These are phyloP conservation scores for Eidolon helvum DNA, from an alignment of 2,113 vertebrate genomes.

Conservation along the genomic window DNA sequence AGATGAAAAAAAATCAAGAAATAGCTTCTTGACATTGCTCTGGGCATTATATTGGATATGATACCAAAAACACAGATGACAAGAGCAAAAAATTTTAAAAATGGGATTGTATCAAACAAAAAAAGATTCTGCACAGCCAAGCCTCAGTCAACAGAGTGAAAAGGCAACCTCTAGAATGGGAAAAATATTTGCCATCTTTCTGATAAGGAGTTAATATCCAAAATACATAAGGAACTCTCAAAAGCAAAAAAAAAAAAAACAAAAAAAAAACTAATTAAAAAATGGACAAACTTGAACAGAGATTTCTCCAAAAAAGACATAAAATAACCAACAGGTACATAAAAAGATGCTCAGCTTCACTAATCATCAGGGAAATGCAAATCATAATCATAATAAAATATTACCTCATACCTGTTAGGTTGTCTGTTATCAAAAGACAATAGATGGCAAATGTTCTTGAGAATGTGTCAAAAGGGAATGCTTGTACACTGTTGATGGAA, in stretches of 20 bases:
- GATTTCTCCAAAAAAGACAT: neutral
- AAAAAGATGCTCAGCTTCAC: neutral
- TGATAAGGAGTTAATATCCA: neutral
- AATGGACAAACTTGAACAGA: neutral
- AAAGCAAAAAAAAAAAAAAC: neutral
- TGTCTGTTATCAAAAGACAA: neutral
- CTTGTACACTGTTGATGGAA: neutral
- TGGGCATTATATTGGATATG: neutral
- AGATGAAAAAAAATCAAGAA: neutral
- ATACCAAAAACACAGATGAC: neutral
- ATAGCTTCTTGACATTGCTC: neutral
- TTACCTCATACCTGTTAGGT: neutral
- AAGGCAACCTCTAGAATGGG: neutral
- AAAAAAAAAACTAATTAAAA: neutral
- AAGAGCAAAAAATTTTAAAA: neutral
- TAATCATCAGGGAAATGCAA: neutral
- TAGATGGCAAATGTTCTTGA: neutral
- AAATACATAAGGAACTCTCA: neutral
- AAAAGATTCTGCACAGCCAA: neutral
- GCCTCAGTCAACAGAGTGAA: neutral
- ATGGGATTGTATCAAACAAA: neutral
- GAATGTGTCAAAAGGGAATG: neutral
- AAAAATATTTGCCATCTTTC: neutral
- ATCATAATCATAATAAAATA: neutral
- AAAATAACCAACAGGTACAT: neutral